Conservation (phyloP, 2,888 invertebrate genomes). For the Rhagium mordax region DNA sequence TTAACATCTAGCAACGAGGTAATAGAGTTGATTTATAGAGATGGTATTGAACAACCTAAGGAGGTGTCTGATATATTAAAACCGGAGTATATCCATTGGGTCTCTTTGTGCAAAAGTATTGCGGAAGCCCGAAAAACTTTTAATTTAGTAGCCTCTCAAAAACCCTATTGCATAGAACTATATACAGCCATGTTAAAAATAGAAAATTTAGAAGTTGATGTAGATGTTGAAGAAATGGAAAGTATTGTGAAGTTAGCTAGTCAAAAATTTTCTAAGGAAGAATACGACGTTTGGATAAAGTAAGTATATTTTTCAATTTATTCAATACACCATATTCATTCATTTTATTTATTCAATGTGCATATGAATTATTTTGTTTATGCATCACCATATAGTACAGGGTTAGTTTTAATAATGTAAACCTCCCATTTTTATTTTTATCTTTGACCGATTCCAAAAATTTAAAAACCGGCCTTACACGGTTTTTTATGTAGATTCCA, state of each 20-base stretch:
- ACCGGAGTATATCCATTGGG: slow-evolving; percentile 76
- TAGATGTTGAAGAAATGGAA: slow-evolving; percentile 72
- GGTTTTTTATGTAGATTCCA: no score
- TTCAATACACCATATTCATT: no score
- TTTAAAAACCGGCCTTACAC: no score
- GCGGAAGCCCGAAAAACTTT: slow-evolving; percentile 77
- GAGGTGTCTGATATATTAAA: slow-evolving; percentile 73
- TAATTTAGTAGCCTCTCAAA: slow-evolving; percentile 69
- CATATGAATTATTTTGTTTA: no score
- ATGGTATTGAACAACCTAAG: slow-evolving; percentile 71
- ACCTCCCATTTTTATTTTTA: no score
- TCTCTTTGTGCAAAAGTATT: slow-evolving; percentile 69
- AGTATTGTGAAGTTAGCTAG: slow-evolving; percentile 77
- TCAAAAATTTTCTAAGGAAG: slow-evolving; percentile 78
- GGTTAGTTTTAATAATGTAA: no score
- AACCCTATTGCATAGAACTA: slow-evolving; percentile 63
- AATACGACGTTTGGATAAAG: slow-evolving; percentile 81
- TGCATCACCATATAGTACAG: no score
- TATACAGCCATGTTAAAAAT: slow-evolving; percentile 69
- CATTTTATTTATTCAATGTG: no score
- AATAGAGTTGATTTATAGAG: slow-evolving; percentile 68
- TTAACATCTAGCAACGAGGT: slow-evolving; percentile 64
- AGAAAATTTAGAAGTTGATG: slow-evolving; percentile 71
- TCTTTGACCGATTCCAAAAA: no score
- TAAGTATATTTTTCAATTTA: slow-evolving; percentile 74